Conservation (phyloP, 2,113 vertebrate genomes). For the Psephotus haematonotus region DNA sequence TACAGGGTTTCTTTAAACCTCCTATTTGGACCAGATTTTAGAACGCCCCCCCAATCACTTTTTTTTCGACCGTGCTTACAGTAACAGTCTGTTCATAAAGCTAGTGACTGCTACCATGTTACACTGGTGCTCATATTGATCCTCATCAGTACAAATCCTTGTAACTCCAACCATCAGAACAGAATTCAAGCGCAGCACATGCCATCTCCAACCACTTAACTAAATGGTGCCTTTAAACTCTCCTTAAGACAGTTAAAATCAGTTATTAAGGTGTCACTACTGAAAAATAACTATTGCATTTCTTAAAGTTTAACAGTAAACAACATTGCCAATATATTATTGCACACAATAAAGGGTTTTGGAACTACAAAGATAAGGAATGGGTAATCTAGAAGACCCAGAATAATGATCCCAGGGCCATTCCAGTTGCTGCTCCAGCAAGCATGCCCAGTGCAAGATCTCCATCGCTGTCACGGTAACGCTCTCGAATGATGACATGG, state of each 20-base stretch:
- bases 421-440: slow-evolving; percentile 90
- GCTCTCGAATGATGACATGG: slow-evolving; percentile 87
- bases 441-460: slow-evolving; percentile 91
- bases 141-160: background rate
- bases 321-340: slow-evolving; percentile 70
- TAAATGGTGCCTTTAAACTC: slow-evolving; percentile 25
- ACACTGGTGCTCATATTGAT: slow-evolving; percentile 6
- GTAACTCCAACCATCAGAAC: background rate
- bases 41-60: rapidly evolving
- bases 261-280: slow-evolving; percentile 60
- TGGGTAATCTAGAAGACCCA: slow-evolving; percentile 85
- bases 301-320: slow-evolving; percentile 66
- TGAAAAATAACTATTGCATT: slow-evolving; percentile 64
- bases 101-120: slow-evolving; percentile 6
- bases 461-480: slow-evolving; percentile 82
- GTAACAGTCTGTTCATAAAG: background rate
- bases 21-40: background rate
- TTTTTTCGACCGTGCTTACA: background rate
- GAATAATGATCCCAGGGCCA: slow-evolving; percentile 93
- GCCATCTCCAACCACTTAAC: background rate
- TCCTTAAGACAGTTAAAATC: slow-evolving; percentile 38
- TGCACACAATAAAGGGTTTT: slow-evolving; percentile 61
- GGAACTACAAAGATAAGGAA: slow-evolving; percentile 55
- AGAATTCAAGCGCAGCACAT: slow-evolving; percentile 5
- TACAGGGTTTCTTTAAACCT: background rate